Conservation (phyloP, 2,888 invertebrate species). For the Stramonita haemastoma region DNA sequence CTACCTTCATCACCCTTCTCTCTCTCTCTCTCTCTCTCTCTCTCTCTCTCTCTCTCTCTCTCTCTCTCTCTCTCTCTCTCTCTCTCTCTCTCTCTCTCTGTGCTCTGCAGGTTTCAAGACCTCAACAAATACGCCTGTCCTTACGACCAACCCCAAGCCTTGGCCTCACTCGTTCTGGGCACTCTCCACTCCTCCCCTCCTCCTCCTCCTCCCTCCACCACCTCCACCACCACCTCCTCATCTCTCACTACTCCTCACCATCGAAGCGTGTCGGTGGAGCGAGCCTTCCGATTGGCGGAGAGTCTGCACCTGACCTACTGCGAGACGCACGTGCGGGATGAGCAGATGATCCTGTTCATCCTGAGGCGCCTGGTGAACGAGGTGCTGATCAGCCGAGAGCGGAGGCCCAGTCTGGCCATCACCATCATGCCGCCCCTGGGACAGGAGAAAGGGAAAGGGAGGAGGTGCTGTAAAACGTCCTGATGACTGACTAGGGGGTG, state of each 20-base stretch:
- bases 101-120: conserved; percentile 36
- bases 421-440: conserved; percentile 27
- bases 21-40: background rate
- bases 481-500: background rate
- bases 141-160: background rate
- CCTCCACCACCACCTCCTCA: background rate
- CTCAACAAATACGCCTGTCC: conserved; percentile 32
- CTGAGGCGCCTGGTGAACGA: conserved; percentile 25
- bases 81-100: background rate
- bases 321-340: conserved; percentile 38
- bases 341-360: conserved; percentile 41
- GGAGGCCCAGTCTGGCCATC: conserved; percentile 32
- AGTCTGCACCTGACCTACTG: conserved; percentile 33
- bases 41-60: background rate
- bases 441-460: background rate
- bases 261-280: conserved; percentile 26
- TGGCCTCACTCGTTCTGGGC: conserved; percentile 33
- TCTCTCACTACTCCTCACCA: background rate
- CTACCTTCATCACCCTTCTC: background rate
- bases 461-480: background rate
- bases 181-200: background rate
- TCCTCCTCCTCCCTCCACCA: background rate
- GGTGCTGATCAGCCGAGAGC: background rate
- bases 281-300: conserved; percentile 41
- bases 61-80: background rate